Conservation (phyloP, 2,797 vertebrate species). For the Parauchenoglanis ngamensis region DNA sequence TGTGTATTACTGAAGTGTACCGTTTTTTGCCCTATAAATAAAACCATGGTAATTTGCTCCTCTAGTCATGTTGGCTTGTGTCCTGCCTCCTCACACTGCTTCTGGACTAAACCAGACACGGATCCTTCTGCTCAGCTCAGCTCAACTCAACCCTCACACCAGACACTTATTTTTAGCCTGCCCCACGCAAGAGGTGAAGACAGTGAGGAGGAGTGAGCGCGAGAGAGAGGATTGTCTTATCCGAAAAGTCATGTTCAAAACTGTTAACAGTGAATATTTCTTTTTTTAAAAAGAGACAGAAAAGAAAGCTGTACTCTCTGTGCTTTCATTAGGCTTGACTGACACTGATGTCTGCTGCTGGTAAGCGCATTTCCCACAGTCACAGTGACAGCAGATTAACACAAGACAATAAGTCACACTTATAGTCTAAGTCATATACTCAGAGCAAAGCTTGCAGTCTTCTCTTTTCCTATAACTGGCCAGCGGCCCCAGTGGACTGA, state of each 20-base stretch:
- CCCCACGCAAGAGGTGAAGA: constrained; percentile 37
- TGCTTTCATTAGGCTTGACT: constrained; percentile 29
- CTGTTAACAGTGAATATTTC: not conserved
- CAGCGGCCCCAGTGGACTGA: constrained; percentile 28
- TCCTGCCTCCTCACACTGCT: constrained; percentile 9
- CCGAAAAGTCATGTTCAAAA: not conserved
- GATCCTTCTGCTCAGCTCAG: constrained; percentile 37
- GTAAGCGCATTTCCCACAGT: constrained; percentile 33
- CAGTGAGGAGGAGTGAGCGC: constrained; percentile 27
- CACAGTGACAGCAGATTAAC: constrained; percentile 23
- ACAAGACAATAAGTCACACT: constrained; percentile 21
- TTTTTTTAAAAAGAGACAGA: not conserved
- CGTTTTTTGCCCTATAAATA: constrained; percentile 1
- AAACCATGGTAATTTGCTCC: not conserved
- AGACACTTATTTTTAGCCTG: constrained; percentile 57
- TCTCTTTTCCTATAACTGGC: constrained; percentile 24
- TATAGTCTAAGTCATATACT: not conserved
- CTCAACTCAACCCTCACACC: constrained; percentile 44
- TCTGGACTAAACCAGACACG: constrained; percentile 31
- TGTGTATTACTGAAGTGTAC: not conserved
- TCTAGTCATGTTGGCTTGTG: constrained; percentile 11
- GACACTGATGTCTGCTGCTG: constrained; percentile 21
- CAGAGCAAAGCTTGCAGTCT: constrained; percentile 2
- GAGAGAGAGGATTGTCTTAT: constrained; percentile 19
- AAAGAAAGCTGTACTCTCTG: not conserved